Conservation (phyloP, 2,888 invertebrate species). For the Teinopalpus imperialis region DNA sequence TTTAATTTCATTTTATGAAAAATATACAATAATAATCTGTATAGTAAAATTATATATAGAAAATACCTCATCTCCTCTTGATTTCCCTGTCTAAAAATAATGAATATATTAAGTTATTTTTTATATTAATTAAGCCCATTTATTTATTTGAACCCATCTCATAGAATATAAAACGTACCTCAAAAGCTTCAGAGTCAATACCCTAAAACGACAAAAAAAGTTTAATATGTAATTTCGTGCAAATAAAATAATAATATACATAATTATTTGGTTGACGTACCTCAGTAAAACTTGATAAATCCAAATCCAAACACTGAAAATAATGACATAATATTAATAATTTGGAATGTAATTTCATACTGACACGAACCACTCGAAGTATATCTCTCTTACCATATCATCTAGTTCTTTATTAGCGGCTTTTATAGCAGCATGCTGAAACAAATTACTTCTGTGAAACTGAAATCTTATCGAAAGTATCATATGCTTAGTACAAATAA, state of each 20-base stretch:
- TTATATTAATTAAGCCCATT: no score
- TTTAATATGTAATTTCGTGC: not conserved
- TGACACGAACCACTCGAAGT: no score
- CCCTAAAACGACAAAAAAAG: conserved; percentile 51
- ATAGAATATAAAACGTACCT: conserved; percentile 42
- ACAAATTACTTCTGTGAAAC: conserved; percentile 30
- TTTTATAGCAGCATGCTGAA: conserved; percentile 69
- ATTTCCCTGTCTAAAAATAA: conserved; percentile 51
- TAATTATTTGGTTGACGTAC: conserved; percentile 38
- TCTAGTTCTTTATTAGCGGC: conserved; percentile 68
- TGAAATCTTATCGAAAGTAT: not conserved
- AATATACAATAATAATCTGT: not conserved
- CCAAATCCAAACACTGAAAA: conserved; percentile 67
- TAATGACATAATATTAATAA: conserved; percentile 21
- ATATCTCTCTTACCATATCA: conserved; percentile 60
- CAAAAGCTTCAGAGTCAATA: conserved; percentile 65
- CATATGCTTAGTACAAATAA: not conserved
- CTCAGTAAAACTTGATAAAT: conserved; percentile 67
- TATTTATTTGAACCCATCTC: no score
- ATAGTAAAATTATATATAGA: not conserved
- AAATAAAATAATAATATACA: conserved; percentile 6
- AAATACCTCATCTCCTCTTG: conserved; percentile 46
- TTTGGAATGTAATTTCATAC: no score
- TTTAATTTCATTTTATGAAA: not conserved
- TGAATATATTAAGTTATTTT: no score